Base-by-base conservation (phyloP, 2,113 vertebrate species). In the Eudyptes chrysolophus region DNA sequence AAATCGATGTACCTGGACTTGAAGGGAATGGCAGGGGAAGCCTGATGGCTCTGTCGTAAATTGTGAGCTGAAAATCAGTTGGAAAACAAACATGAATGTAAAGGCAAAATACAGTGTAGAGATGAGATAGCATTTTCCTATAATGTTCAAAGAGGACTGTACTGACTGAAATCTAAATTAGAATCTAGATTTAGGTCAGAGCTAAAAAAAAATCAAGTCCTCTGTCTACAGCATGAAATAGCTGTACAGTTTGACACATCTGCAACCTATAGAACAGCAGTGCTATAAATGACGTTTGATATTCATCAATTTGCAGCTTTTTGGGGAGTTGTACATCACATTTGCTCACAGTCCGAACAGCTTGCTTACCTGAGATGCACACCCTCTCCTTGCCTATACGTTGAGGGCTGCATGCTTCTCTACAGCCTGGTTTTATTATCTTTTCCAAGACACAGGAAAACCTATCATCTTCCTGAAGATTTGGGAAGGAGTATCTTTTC, bases 11-110 rank as follows among this genome's bases (percentile, higher is more conserved):
- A 8, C 25, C 29, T n/a, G 18, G 72, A 16, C 92, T 94, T 36
- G 98, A 85, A 42, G 98, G 98, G 90, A 99, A 30, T 58, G 96
- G n/a, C 21, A 98, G 17, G 38, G 98, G 98, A 72, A 99, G 97
- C 16, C n/a, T 89, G 52, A 99, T 20, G 84, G 89, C 89, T 62
- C 87, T 72, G 74, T 97, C 92, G 0, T 98, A 98, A 79, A 98
- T 38, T 15, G 96, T 98, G 83, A 92, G 92, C 99, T 99, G 98
- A 58, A 95, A 97, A 77, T n/a, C 69, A 78, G 64, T 55, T 29
- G 92, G 94, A 87, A 96, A 89, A 77, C 42, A 92, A 80, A 87
- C 42, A 19, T 24, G n/a, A 87, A 66, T 36, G 34, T 27, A 69
- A 89, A 89, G 60, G 38, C 32, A 85, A 91, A 78, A 51, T 61